Evolutionary conservation across 2,888 invertebrate genomes (phyloP).

Genomic region (Tethea ocularis): DNA sequence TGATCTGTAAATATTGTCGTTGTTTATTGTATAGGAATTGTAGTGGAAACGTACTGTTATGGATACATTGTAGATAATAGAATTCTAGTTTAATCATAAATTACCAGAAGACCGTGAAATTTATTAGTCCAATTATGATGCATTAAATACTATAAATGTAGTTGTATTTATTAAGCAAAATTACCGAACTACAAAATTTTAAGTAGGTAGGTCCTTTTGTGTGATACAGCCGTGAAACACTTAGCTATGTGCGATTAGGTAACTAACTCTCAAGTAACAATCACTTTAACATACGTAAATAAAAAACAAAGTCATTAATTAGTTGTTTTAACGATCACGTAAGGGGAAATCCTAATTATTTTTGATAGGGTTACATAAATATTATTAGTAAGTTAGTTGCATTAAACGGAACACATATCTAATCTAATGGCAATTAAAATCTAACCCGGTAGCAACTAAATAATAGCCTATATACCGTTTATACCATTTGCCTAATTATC

Average conservation of each 20-base stretch:
- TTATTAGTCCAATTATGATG: too few relatives aligned
- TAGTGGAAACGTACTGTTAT: too few relatives aligned
- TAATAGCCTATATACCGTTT: slow-evolving; percentile 64
- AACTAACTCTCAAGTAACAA: slow-evolving; percentile 17
- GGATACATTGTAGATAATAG: too few relatives aligned
- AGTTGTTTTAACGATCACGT: slow-evolving; percentile 18
- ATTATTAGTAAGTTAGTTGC: slow-evolving; percentile 40
- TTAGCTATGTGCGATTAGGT: slow-evolving; percentile 13
- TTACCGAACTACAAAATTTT: too few relatives aligned
- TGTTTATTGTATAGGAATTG: too few relatives aligned
- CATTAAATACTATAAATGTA: too few relatives aligned
- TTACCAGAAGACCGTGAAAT: too few relatives aligned
- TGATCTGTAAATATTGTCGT: too few relatives aligned
- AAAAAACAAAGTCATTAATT: slow-evolving; percentile 23
- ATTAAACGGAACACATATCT: slow-evolving; percentile 43
- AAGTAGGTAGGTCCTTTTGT: too few relatives aligned
- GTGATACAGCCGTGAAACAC: too few relatives aligned
- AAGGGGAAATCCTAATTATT: slow-evolving; percentile 40
- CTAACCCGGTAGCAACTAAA: slow-evolving; percentile 59
- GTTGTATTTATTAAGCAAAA: too few relatives aligned
- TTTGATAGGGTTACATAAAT: slow-evolving; percentile 44
- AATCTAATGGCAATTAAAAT: slow-evolving; percentile 63
- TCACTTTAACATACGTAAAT: slow-evolving; percentile 22
- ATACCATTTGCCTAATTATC: slow-evolving; percentile 73
- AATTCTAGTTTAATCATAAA: too few relatives aligned